Conservation (phyloP, 2,797 vertebrate genomes). For the Halcyon leucocephala region DNA sequence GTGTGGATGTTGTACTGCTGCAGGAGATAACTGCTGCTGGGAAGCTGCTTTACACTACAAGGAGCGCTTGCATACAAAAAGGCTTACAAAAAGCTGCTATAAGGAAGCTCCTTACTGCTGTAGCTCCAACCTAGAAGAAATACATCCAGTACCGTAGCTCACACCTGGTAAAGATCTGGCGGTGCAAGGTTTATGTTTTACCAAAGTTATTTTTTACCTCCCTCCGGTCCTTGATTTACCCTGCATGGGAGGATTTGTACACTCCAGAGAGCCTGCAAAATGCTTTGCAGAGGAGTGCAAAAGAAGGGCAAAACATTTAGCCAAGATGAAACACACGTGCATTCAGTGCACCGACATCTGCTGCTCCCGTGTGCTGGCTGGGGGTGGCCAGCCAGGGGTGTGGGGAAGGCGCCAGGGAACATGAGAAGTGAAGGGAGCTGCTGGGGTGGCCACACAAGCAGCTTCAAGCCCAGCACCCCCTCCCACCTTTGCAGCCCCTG, state of each 20-base stretch:
- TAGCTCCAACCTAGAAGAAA: background rate
- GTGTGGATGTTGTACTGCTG: background rate
- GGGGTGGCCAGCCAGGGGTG: fast-evolving
- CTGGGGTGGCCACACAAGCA: background rate
- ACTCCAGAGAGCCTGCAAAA: background rate
- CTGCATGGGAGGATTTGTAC: background rate
- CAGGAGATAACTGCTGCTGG: background rate
- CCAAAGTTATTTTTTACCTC: slow-evolving; percentile 33
- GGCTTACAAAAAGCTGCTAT: slow-evolving; percentile 1
- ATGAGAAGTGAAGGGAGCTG: fast-evolving
- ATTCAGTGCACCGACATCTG: fast-evolving
- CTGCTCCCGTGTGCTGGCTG: background rate
- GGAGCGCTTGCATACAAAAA: background rate
- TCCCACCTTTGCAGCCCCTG: background rate
- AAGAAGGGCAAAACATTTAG: background rate
- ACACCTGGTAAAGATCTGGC: background rate
- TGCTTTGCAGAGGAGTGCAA: background rate
- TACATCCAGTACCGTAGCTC: background rate
- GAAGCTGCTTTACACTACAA: background rate
- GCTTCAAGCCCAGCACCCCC: background rate
- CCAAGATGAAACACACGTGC: background rate
- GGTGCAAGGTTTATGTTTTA: slow-evolving; percentile 22
- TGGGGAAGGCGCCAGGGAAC: background rate
- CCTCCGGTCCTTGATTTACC: slow-evolving; percentile 22
- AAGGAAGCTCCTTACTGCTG: background rate